Evolutionary conservation across 2,113 vertebrate species (phyloP).

Genomic region (Pundamilia nyererei): DNA sequence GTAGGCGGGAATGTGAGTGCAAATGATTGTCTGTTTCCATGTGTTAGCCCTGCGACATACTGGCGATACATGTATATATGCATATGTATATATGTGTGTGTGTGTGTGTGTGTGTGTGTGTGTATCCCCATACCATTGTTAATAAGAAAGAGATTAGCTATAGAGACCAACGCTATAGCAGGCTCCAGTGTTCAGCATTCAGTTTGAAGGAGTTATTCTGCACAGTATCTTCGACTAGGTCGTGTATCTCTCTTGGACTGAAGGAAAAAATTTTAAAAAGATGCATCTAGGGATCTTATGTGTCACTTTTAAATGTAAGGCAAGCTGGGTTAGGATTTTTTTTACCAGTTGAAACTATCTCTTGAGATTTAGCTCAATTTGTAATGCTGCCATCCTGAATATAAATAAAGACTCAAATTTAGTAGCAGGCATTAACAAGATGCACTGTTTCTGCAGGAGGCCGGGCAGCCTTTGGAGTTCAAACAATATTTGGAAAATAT

Average conservation of each 20-base stretch:
- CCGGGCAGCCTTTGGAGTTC: neutral
- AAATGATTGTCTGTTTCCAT: neutral
- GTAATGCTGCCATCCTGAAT: neutral
- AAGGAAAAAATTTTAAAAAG: fast-evolving
- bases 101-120: neutral
- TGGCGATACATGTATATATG: neutral
- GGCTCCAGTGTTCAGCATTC: neutral
- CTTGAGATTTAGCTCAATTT: neutral
- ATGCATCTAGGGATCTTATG: neutral
- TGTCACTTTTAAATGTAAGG: neutral
- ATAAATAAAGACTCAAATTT: neutral
- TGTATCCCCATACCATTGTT: neutral
- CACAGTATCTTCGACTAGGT: neutral
- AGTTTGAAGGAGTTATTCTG: neutral
- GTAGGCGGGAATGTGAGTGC: neutral
- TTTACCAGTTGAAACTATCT: neutral
- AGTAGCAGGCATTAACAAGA: neutral
- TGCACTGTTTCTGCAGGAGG: neutral
- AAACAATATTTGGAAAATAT: neutral
- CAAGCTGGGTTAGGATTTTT: neutral
- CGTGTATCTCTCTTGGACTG: neutral
- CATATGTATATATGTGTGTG: fast-evolving
- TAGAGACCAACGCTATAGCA: neutral
- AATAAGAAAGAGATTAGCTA: neutral
- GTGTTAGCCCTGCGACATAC: neutral